Conservation (phyloP, 35 echinoderm and acorn worm species). For the Ophioderma brevispina region DNA sequence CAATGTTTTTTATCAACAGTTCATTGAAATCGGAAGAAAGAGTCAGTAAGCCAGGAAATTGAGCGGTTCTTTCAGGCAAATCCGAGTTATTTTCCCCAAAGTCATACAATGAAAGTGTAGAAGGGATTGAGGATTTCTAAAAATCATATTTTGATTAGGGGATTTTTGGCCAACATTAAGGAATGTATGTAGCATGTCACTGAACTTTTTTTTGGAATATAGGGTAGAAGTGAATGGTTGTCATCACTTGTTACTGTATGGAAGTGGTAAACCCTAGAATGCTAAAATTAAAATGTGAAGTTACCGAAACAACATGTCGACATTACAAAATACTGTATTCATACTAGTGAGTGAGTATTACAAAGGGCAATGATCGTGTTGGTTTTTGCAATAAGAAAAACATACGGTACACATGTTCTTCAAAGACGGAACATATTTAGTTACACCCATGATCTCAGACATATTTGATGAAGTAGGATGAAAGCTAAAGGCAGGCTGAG, state of each 20-base stretch:
- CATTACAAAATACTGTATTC: too few relatives aligned
- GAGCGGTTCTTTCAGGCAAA: neutral
- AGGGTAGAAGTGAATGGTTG: too few relatives aligned
- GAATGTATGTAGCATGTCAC: neutral
- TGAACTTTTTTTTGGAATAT: neutral
- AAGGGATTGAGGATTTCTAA: neutral
- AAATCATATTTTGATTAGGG: neutral
- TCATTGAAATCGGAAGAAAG: neutral
- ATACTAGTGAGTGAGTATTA: too few relatives aligned
- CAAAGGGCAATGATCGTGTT: too few relatives aligned
- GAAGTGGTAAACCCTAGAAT: neutral
- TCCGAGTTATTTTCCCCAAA: neutral
- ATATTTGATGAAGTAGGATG: too few relatives aligned
- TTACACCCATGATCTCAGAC: too few relatives aligned
- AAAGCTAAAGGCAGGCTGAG: too few relatives aligned
- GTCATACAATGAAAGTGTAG: neutral
- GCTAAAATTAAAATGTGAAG: too few relatives aligned
- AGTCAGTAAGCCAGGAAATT: neutral
- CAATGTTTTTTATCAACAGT: neutral
- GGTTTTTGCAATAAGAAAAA: too few relatives aligned
- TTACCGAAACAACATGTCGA: too few relatives aligned
- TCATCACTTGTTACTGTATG: constrained; percentile 2
- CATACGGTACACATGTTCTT: too few relatives aligned
- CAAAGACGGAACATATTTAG: too few relatives aligned
- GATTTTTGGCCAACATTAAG: neutral